Percentiles rank a stretch among this genome's conserved stretches.
Evolutionary conservation across 2,888 invertebrate genomes (phyloP).

Genomic region (Lycaena phlaeas): DNA sequence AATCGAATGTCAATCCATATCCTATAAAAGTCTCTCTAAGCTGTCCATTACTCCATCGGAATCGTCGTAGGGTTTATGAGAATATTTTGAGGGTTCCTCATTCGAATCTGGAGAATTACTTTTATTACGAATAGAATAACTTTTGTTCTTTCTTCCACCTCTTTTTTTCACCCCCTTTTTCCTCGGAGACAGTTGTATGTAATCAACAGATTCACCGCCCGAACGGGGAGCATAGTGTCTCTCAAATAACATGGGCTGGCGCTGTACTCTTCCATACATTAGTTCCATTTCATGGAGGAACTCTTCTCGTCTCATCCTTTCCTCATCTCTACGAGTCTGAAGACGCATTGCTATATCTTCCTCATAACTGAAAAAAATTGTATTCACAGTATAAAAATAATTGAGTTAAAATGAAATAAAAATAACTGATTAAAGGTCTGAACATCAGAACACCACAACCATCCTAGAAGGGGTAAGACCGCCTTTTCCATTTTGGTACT

Average conservation of each 20-base stretch:
- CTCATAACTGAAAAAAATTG: slow-evolving; percentile 55
- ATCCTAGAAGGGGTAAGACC: no score
- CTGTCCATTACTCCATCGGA: slow-evolving; percentile 37
- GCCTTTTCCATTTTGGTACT: no score
- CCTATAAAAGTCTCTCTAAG: slow-evolving; percentile 29
- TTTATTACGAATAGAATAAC: not conserved
- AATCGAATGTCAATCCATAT: no score
- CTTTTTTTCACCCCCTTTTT: slow-evolving; percentile 33
- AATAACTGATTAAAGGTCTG: not conserved
- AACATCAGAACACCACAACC: not conserved
- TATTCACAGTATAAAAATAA: not conserved
- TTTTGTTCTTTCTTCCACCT: not conserved
- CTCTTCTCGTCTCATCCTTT: slow-evolving; percentile 77
- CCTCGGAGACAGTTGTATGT: slow-evolving; percentile 48
- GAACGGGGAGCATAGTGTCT: slow-evolving; percentile 76
- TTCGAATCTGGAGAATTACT: not conserved
- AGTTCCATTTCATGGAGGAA: slow-evolving; percentile 80
- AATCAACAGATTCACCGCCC: slow-evolving; percentile 37
- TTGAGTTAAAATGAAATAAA: not conserved
- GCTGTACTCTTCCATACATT: slow-evolving; percentile 79
- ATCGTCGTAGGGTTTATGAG: slow-evolving; percentile 48
- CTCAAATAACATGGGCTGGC: slow-evolving; percentile 81
- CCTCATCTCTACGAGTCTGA: slow-evolving; percentile 78
- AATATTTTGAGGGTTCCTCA: slow-evolving; percentile 29
- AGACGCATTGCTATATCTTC: slow-evolving; percentile 79